Base-by-base conservation (phyloP, 1,140 invertebrate genomes). In the Trichonephila clavipes region DNA sequence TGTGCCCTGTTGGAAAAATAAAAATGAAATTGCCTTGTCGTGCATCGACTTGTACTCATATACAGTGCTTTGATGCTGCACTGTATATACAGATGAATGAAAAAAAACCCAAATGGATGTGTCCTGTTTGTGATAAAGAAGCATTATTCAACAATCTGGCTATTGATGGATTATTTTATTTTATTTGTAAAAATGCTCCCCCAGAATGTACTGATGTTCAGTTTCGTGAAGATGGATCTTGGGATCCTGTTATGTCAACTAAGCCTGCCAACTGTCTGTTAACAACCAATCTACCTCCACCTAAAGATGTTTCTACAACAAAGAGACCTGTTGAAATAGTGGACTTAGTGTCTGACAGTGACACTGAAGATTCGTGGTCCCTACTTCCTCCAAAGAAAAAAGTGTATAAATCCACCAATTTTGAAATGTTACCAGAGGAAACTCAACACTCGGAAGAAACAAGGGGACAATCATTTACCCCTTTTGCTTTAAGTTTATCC, bases 51-150 rank as follows among this genome's bases (percentile, higher is more conserved):
- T 99, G 99, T 95, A 99, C 99, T 97, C 99, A 99, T 96, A 96
- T 99, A 89, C 99, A 99, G 96, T 99, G 99, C 96, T 99, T 99
- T 95, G 99, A 99, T 96, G 98, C 99, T 0, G 97, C 97, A 4
- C 96, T 99, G 64, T 99, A 98, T 96, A 96, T 99, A 89, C 98
- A 98, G 97, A 99, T 99, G 99, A 99, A 99, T 95, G 99, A 99
- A 96, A 97, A 98, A n/a, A 99, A 99, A 95, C 98, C 99, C 34
- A 99, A 98, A 1, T 99, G 99, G 99, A 97, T 98, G 94, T 99
- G 99, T 96, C 99, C 99, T 3, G 98, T 99, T 5, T 99, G 99
- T 96, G 98, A 99, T 96, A 98, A 98, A 95, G 96, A 97, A 1
- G 98, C 98, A 16, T 96, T 98, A 2, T 99, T 98, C 95, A 98